Evolutionary conservation across 2,113 vertebrate species (phyloP), one percentile per base, ranked within the genome.

Genomic region (Hemicordylus capensis): DNA sequence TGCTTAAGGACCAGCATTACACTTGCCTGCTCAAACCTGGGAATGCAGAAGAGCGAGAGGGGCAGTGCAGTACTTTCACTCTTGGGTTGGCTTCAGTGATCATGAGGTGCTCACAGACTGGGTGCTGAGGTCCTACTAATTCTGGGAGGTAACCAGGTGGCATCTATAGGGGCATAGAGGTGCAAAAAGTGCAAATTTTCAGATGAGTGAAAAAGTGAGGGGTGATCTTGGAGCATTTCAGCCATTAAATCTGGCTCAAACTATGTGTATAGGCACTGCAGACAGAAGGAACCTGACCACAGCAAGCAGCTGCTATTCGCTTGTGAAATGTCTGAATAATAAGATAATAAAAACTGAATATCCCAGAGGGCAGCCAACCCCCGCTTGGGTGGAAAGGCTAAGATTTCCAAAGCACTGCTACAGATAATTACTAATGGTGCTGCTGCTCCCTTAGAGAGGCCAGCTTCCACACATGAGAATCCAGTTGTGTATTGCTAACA

Each of bases 151-250:
- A 83, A 88, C 89, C 17, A 86, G 73, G 82, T 87, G 85, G 87
- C 80, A 0, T 73, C 89, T 59, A 72, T n/a, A 81, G 19, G 87
- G 85, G 85, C n/a, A 93, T 79, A 67, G 74, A 89, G 77, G 83
- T 81, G 87, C 87, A 84, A 80, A 88, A 89, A 88, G 90, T 93
- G 86, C 81, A 90, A 91, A 87, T 85, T 80, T 88, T 84, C 86
- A 51, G 87, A 76, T 87, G 88, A 78, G 69, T 87, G 89, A 19
- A 46, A 90, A 88, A 2, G 85, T 86, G 79, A 19, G 77, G 80
- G 80, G 77, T 76, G 14, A 61, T 72, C 81, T 85, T 31, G 42
- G 78, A 93, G 92, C 70, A 85, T 87, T 75, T 77, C 79, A 93
- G 77, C 83, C 61, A 58, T 75, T 67, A 80, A 74, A 17, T 66